Base-by-base conservation (phyloP, 1,140 invertebrate species). In the Hylaeus volcanicus region DNA sequence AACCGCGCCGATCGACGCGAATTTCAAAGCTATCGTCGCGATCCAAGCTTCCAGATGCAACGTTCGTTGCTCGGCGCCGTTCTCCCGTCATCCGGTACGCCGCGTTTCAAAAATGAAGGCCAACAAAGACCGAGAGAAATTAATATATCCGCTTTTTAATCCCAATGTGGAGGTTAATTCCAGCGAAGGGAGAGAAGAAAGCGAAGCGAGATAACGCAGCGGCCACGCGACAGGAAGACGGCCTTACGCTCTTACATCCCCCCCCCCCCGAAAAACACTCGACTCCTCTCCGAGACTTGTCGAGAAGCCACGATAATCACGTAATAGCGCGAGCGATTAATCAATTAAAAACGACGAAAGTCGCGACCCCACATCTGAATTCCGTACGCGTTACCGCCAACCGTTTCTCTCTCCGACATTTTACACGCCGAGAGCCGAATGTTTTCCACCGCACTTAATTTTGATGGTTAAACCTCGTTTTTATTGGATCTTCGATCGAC, bases 101-200 rank as follows among this genome's bases (percentile, higher is more conserved):
- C 63, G 56, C 37, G 68, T 81, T 58, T 68, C 78, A 70, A 58
- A 45, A 79, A 45, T 41, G 79, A 61, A 58, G 74, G 51, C 65
- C 53, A 61, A 53, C 55, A 77, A 82, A 65, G 69, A 83, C 56
- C 41, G 51, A 63, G 78, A 83, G 88, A 91, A 93, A 92, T 93
- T 92, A 92, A 92, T 93, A 92, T 92, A 93, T 93, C 92, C 92
- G 92, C 92, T 92, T 93, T 93, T 92, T 92, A 93, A 93, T 93
- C 90, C 91, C 90, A 93, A 92, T 92, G 90, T 91, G 92, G 89
- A 93, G 91, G 91, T 92, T 92, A 92, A 93, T 84, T 92, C 77
- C 45, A 82, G 82, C 85, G 80, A 84, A 90, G 90, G 86, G 92
- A 90, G 92, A 92, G 88, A 86, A 91, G 88, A 89, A 90, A 88